Conservation (phyloP, 2,113 vertebrate genomes). For the Galemys pyrenaicus region DNA sequence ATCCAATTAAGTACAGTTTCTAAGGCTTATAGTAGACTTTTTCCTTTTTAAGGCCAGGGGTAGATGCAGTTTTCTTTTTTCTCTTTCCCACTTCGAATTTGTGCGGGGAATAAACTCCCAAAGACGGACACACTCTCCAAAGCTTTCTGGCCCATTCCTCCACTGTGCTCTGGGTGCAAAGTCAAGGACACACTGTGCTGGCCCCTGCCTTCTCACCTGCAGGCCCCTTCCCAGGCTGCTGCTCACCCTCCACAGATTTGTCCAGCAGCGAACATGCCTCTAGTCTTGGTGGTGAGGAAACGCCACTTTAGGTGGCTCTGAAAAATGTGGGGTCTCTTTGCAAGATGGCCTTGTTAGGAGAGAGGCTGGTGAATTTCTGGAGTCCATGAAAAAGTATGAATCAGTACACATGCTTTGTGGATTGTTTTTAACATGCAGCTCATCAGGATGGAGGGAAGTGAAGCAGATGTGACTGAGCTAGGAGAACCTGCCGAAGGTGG, state of each 20-base stretch:
- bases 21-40: constrained; percentile 48
- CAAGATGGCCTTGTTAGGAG: background rate
- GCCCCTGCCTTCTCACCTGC: constrained; percentile 18
- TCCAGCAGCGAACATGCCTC: background rate
- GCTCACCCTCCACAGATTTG: constrained; percentile 36
- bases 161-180: constrained; percentile 30
- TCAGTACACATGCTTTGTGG: background rate
- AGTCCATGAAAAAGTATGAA: background rate
- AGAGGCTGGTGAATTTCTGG: background rate
- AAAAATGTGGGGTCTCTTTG: background rate
- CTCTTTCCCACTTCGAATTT: background rate
- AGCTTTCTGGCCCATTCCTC: constrained; percentile 37
- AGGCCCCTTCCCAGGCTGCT: constrained; percentile 15
- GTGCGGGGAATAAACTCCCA: background rate
- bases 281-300: background rate
- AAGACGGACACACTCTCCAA: constrained; percentile 8
- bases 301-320: background rate
- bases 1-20: background rate
- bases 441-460: constrained; percentile 10
- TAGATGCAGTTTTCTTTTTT: constrained; percentile 21
- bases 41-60: constrained; percentile 32
- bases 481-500: background rate
- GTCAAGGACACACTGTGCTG: background rate
- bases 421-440: constrained; percentile 26
- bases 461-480: background rate